Base-by-base conservation (phyloP, 2,797 vertebrate species). In the Molossus alvarezi region DNA sequence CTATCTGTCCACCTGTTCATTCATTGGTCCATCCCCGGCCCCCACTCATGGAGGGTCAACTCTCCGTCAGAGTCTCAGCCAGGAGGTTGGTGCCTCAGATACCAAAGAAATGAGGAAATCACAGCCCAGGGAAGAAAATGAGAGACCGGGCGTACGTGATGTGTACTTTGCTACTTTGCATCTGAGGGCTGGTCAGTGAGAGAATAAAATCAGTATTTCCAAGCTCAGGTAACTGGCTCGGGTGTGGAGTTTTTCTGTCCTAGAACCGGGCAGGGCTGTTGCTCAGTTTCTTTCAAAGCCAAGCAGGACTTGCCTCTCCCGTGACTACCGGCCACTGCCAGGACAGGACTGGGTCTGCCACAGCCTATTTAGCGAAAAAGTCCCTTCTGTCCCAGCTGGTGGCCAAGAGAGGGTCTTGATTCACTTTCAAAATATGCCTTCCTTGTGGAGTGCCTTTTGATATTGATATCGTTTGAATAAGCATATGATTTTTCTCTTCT, bases 401-500 rank as follows among this genome's bases (percentile, higher is more conserved):
- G 15, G 91, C 81, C 92, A 87, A n/a, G 72, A 77, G 33, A 88
- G 3, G 33, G 5, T 51, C 48, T 89, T 88, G 60, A 72, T 72
- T 95, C 29, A 81, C 33, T 87, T 91, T 37, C n/a, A 45, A 72
- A 45, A 6, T 73, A 55, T 21, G 14, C 18, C 33, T 80, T 95
- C 25, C 67, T 83, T 91, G 76, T 82, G 33, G 41, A 93, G 20
- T 41, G 2, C 9, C 41, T 80, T 93, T 94, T 91, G 89, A 86
- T 96, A 89, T 17, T 29, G 69, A 67, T 76, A 83, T 95, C 86
- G 82, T 91, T 87, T 58, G n/a, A 91, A 89, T 96, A 96, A n/a
- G 96, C 91, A 58, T 86, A 41, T 25, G 69, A 84, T 91, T 55
- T 94, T 95, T 94, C 90, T 33, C 79, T 95, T 65, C 92, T 86